Evolutionary conservation across 2,888 invertebrate genomes (phyloP), one percentile per base, ranked within the genome.

Genomic region (Caprella mutica): DNA sequence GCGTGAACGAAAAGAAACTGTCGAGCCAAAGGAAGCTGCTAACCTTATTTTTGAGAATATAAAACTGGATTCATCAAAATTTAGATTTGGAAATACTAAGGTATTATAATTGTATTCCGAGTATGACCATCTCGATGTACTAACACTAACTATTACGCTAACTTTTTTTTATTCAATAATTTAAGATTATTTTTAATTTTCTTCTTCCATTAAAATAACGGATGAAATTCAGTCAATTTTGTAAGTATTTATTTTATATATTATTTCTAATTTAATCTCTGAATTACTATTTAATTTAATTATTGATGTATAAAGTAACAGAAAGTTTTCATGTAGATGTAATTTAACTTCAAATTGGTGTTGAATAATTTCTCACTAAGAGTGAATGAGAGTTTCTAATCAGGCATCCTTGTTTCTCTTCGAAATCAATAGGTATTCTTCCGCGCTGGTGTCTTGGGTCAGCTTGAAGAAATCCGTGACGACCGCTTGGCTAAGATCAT

Each of bases 381-480:
- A 12, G 35, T 35, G 12, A n/a, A 35, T 17, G 42, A 19, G 21
- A 42, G 42, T 42, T 21, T 9, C 21, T 14, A 9, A 19, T 42
- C 9, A n/a, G n/a, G n/a, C n/a, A 17, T 26, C 14, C 29, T 48
- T 19, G 5, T 3, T 26, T 12, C 19, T 14, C 24, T 3, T 23
- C 27, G 19, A 26, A 43, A 17, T 14, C 43, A 24, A 5, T 65
- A 94, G 93, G 92, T 96, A 74, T 99, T 99, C 91, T 99, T 99
- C 93, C 92, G 97, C 73, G 97, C 98, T 71, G 98, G 99, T 82
- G 94, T 97, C 76, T 80, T 99, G 81, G 99, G 98, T 89, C 91
- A 91, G 79, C 90, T 99, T 85, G 99, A 99, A 78, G 98, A 99
- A 78, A 82, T 97, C 78, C 92, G 99, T 84, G 99, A 99, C 77